Base-by-base conservation (phyloP, 2,113 vertebrate genomes). In the Sinocyclocheilus rhinocerous region DNA sequence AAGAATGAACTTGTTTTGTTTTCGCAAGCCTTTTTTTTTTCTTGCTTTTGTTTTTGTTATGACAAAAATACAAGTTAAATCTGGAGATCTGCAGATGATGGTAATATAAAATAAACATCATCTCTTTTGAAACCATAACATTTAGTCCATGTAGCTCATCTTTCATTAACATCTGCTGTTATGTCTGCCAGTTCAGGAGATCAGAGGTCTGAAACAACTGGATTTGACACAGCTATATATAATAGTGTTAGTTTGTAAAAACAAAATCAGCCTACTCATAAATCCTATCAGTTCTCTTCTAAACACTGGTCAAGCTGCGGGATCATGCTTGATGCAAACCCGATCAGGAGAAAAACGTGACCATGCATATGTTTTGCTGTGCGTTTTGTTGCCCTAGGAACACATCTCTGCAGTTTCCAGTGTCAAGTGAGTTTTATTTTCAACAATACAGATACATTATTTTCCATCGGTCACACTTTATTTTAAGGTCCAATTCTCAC, bases 161-260 rank as follows among this genome's bases (percentile, higher is more conserved):
- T 81, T 81, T 42, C 59, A 26, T 48, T 45, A 67, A 45, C 79
- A 81, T 65, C 79, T 81, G 61, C n/a, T 63, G 42, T 81, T 67
- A 82, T 70, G 63, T 82, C 63, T 82, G 48, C 61, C 45, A 82
- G 45, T 52, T 65, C 24, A 22, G 63, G 45, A 82, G 80, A 82
- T 82, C 80, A 82, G 63, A 82, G 61, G 63, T 50, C 61, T 82
- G 63, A 70, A 50, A n/a, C 76, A 69, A 82, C 63, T 69, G 45
- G 10, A 20, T 69, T 70, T 70, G 80, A 82, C 80, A 82, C 42
- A 50, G 79, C 63, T 70, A 82, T 82, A 82, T 69, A 82, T 82
- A 22, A 67, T 50, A 82, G 45, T 52, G 26, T 50, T 70, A 52
- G 80, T 70, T 15, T 70, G 65, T 67, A 69, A 82, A 82, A 82